A percentile compares a stretch with the other conserved stretches of the same genome.
These are phyloP conservation scores for Escarpia spicata DNA, from an alignment of 2,888 invertebrate species.

Conservation along the genomic window DNA sequence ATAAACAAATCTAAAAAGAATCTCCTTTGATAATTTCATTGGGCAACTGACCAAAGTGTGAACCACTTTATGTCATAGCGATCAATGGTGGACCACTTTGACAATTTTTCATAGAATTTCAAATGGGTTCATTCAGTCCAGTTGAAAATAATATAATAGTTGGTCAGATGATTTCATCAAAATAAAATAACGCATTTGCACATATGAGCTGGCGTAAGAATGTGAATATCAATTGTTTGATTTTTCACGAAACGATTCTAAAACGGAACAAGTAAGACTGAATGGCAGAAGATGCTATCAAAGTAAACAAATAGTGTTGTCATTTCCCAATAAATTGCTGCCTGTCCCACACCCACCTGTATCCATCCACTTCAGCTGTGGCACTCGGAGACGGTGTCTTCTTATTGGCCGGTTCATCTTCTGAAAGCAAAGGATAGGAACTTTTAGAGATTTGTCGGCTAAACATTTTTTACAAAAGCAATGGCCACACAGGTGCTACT, in stretches of 20 bases:
- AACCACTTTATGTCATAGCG: too few relatives aligned
- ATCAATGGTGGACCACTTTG: too few relatives aligned
- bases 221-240: too few relatives aligned
- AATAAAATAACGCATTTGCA: too few relatives aligned
- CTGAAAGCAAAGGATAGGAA: neutral
- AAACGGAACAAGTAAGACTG: neutral
- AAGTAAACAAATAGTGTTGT: neutral
- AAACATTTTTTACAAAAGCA: neutral
- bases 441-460: neutral
- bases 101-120: too few relatives aligned
- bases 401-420: neutral
- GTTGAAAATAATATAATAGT: too few relatives aligned
- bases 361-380: slow-evolving; percentile 12
- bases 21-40: too few relatives aligned
- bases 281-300: neutral
- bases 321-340: neutral
- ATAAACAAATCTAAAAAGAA: too few relatives aligned
- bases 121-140: too few relatives aligned
- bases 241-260: neutral
- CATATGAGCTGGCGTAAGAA: too few relatives aligned
- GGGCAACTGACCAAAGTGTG: too few relatives aligned
- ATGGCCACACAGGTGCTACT: neutral
- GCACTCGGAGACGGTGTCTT: neutral
- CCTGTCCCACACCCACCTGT: neutral
- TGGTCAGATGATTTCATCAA: too few relatives aligned